phyloP scores from a whole-genome alignment of 2,888 invertebrate genomes.

The Campopleginae sp. region DNA sequence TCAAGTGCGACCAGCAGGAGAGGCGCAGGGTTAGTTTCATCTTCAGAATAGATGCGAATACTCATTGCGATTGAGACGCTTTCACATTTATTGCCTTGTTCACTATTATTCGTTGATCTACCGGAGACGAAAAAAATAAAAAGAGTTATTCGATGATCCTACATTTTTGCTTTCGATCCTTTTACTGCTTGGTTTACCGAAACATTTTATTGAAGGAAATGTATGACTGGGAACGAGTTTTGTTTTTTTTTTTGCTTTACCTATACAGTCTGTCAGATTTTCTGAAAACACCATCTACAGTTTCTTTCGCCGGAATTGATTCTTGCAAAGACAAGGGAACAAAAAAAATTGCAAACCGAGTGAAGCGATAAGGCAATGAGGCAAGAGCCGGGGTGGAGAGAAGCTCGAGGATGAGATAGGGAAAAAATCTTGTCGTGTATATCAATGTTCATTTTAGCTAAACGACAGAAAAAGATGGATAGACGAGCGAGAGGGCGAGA shows the following conservation, averaged over 20 bases:
- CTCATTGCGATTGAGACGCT: too few species aligned
- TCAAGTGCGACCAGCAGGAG: too few species aligned
- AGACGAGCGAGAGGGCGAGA: slow-evolving; percentile 4
- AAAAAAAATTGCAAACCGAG: slow-evolving; percentile 38
- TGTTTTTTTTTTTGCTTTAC: neutral
- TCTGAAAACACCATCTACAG: neutral
- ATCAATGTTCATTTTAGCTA: slow-evolving; percentile 21
- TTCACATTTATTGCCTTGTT: too few species aligned
- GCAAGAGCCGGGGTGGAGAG: slow-evolving; percentile 39
- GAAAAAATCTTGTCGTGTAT: slow-evolving; percentile 47
- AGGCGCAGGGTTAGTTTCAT: too few species aligned
- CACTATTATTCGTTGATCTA: too few species aligned
- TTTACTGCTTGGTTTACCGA: too few species aligned
- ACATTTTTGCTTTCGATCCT: too few species aligned
- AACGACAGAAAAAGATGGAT: slow-evolving; percentile 23
- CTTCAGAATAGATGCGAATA: too few species aligned
- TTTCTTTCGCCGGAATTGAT: neutral
- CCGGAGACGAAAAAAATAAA: too few species aligned
- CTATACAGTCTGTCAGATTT: neutral
- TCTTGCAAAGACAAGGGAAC: neutral
- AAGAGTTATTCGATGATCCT: too few species aligned
- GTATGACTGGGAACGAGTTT: neutral
- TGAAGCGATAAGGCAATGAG: slow-evolving; percentile 61
- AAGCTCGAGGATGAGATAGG: slow-evolving; percentile 6
- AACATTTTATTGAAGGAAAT: neutral